Conservation (phyloP, 2,888 invertebrate species). For the Abscondita cerata region DNA sequence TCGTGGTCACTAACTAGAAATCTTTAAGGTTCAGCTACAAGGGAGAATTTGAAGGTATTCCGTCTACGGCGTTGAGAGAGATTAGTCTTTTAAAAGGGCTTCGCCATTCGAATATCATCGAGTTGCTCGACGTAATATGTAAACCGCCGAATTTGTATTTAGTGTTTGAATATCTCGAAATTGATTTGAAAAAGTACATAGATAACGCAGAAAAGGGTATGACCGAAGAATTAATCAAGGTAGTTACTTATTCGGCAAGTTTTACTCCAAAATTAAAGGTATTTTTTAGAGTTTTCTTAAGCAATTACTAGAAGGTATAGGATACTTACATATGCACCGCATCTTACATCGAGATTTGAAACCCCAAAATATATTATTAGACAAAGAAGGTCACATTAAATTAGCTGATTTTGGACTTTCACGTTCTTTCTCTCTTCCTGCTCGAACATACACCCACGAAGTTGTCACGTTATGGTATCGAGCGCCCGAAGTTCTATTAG, state of each 20-base stretch:
- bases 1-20: neutral
- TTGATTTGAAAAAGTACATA: constrained; percentile 91
- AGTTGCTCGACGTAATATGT: constrained; percentile 87
- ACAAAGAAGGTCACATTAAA: constrained; percentile 86
- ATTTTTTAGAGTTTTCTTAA: constrained; percentile 75
- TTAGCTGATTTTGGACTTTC: constrained; percentile 97
- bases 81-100: constrained; percentile 92
- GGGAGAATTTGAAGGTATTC: constrained; percentile 91
- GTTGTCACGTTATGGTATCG: constrained; percentile 98
- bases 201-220: constrained; percentile 73
- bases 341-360: constrained; percentile 94
- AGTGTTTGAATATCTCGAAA: constrained; percentile 92
- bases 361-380: constrained; percentile 94
- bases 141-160: constrained; percentile 86
- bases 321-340: constrained; percentile 88
- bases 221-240: constrained; percentile 71
- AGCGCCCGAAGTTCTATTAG: constrained; percentile 93
- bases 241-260: constrained; percentile 47
- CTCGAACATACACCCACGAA: constrained; percentile 94
- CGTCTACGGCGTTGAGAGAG: constrained; percentile 96
- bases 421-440: constrained; percentile 89
- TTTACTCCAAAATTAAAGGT: constrained; percentile 13
- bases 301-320: constrained; percentile 86
- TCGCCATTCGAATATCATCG: constrained; percentile 89
- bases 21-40: constrained; percentile 7